Evolutionary conservation across 2,888 invertebrate genomes (phyloP).

Genomic region (Lypha dubia): DNA sequence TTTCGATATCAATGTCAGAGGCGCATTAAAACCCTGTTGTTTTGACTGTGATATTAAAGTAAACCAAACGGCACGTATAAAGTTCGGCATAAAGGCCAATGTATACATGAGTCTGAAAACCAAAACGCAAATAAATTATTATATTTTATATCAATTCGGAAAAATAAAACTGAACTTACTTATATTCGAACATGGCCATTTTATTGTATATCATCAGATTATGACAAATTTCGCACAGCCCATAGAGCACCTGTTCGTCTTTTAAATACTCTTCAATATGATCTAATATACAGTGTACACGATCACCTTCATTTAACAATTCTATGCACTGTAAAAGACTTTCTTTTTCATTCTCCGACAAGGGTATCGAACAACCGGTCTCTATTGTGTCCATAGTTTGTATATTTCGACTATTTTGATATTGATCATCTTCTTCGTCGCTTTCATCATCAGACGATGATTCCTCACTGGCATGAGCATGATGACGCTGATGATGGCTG

Average conservation of each 20-base stretch:
- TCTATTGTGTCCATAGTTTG: conserved; percentile 70
- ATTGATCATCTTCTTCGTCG: conserved; percentile 72
- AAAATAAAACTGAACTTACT: conserved; percentile 84
- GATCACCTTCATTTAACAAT: conserved; percentile 87
- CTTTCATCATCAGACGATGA: conserved; percentile 77
- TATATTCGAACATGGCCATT: conserved; percentile 92
- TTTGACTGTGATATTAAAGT: conserved; percentile 82
- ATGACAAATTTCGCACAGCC: conserved; percentile 91
- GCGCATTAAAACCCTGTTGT: conserved; percentile 82
- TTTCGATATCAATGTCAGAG: conserved; percentile 82
- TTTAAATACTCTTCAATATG: conserved; percentile 81
- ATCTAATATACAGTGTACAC: conserved; percentile 84
- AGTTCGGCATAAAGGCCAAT: conserved; percentile 90
- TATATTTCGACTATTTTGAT: conserved; percentile 73
- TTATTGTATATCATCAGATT: conserved; percentile 92
- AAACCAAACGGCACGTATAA: conserved; percentile 90
- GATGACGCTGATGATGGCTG: conserved; percentile 75
- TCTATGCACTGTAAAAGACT: conserved; percentile 84
- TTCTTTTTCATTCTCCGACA: conserved; percentile 78
- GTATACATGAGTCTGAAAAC: conserved; percentile 88
- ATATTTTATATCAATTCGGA: not conserved
- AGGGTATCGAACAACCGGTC: conserved; percentile 60
- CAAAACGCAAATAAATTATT: not conserved
- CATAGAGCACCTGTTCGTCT: conserved; percentile 86
- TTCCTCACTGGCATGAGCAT: conserved; percentile 77